phyloP scores from a whole-genome alignment of 1,140 invertebrate genomes.

The Brachionus calyciflorus region DNA sequence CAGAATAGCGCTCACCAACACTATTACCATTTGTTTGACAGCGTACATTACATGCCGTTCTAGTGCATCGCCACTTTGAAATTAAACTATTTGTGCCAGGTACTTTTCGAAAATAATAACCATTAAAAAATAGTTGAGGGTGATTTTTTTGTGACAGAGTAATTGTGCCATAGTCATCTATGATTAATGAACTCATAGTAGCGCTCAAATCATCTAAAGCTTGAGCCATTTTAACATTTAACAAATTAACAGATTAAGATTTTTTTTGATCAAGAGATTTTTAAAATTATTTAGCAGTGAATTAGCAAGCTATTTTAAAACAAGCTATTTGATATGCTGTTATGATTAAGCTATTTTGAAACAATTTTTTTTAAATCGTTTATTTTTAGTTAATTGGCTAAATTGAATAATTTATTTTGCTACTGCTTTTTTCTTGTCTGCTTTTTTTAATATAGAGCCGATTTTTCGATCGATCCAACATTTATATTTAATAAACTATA shows the following conservation, averaged over 20 bases:
- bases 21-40: background rate
- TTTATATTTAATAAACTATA: no score
- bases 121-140: no score
- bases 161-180: background rate
- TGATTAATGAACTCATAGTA: background rate
- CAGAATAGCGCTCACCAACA: background rate
- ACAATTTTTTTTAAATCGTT: slow-evolving; percentile 1
- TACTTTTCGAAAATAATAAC: no score
- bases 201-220: slow-evolving; percentile 1
- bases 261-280: no score
- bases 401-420: background rate
- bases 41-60: no score
- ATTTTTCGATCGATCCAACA: no score
- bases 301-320: no score
- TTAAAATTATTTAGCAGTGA: background rate
- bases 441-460: slow-evolving; percentile 23
- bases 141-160: background rate
- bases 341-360: slow-evolving; percentile 15
- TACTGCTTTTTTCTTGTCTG: slow-evolving; percentile 10
- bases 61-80: no score
- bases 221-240: background rate
- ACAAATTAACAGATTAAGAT: slow-evolving; percentile 7
- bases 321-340: background rate
- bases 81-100: no score
- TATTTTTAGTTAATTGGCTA: slow-evolving; percentile 9